Evolutionary conservation across 1,140 invertebrate species (phyloP).

Genomic region (Neelides sp.): DNA sequence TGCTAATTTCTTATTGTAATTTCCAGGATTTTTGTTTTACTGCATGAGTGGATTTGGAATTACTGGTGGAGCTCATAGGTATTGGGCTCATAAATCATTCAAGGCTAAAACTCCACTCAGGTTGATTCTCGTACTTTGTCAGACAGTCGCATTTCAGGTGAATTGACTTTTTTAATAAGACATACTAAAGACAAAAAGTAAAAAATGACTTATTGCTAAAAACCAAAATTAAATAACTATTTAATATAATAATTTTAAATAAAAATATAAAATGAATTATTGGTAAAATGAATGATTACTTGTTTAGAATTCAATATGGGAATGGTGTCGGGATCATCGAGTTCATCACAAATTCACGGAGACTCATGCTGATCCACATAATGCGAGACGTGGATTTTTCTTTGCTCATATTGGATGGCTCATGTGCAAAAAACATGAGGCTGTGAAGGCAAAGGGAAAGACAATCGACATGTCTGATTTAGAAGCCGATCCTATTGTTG

Average conservation of each 20-base stretch:
- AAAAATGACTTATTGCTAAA: no score
- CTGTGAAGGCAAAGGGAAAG: conserved; percentile 65
- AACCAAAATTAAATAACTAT: no score
- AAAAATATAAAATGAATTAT: no score
- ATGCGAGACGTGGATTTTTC: conserved; percentile 78
- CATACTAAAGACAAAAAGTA: no score
- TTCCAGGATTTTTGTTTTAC: conserved; percentile 32
- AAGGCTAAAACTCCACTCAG: conserved; percentile 45
- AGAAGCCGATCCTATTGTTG: conserved; percentile 65
- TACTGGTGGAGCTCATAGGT: conserved; percentile 49
- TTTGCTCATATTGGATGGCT: conserved; percentile 94
- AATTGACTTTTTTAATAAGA: no score
- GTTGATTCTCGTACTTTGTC: conserved; percentile 40
- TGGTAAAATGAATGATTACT: no score
- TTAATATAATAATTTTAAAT: no score
- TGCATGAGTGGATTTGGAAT: conserved; percentile 38
- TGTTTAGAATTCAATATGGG: conserved; percentile 49
- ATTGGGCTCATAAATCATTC: conserved; percentile 50
- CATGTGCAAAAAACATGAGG: conserved; percentile 77
- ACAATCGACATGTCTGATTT: conserved; percentile 75
- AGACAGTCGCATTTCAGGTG: conserved; percentile 47
- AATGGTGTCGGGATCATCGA: conserved; percentile 51
- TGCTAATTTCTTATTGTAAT: no score
- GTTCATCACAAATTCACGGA: conserved; percentile 54
- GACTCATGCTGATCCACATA: conserved; percentile 53